Evolutionary conservation across 2,113 vertebrate genomes (phyloP).

Genomic region (Catagonus wagneri): DNA sequence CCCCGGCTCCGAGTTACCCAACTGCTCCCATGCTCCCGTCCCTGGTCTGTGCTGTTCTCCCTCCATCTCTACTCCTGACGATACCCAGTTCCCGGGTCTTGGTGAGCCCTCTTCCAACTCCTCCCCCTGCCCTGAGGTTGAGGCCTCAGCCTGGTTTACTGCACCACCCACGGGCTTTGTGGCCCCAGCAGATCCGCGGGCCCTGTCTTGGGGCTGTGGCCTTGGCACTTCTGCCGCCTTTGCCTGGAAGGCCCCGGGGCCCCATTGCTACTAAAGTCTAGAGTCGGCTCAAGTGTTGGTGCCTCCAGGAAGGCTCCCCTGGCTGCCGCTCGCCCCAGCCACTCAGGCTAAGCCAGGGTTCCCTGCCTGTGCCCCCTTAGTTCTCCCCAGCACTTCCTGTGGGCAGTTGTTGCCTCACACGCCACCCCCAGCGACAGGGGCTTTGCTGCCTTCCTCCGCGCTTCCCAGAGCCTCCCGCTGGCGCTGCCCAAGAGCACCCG

Average conservation of each 20-base stretch:
- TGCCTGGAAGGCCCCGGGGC: neutral
- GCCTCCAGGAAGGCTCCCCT: neutral
- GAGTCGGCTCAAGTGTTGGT: neutral
- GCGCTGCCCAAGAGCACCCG: neutral
- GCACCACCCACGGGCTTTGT: fast-evolving
- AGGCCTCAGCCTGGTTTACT: neutral
- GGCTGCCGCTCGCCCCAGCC: neutral
- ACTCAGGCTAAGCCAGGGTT: neutral
- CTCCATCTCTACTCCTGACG: neutral
- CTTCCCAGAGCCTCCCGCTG: fast-evolving
- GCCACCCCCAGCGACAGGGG: neutral
- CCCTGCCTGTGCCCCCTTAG: neutral
- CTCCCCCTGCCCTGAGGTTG: neutral
- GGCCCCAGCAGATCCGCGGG: fast-evolving
- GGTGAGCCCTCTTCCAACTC: neutral
- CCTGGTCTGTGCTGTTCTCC: neutral
- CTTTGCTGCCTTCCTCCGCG: neutral
- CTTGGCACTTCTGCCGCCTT: neutral
- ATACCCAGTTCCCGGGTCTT: neutral
- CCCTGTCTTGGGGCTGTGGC: neutral
- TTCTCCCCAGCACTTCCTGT: neutral
- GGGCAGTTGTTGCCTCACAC: neutral
- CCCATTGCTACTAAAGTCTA: neutral
- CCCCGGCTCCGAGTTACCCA: neutral
- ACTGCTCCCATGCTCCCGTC: neutral